phyloP scores from a whole-genome alignment of 2,797 vertebrate genomes.

The Rhadinocentrus ornatus region DNA sequence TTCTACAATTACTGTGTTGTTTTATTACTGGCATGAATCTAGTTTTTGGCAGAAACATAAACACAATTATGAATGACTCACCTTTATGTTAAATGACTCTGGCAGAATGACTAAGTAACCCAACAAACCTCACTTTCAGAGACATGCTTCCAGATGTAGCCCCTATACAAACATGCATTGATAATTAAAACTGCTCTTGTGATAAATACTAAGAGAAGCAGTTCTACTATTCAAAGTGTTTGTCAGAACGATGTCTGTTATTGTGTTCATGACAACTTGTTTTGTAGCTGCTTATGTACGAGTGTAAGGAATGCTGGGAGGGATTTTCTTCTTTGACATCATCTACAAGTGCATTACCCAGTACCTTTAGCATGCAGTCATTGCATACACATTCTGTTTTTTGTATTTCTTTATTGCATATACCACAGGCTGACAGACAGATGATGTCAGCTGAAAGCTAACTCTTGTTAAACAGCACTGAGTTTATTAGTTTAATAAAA shows the following conservation, averaged over 20 bases:
- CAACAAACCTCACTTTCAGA: background rate
- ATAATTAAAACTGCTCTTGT: slow-evolving; percentile 44
- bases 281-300: slow-evolving; percentile 15
- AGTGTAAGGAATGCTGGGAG: background rate
- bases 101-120: background rate
- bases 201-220: slow-evolving; percentile 44
- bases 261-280: slow-evolving; percentile 17
- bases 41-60: background rate
- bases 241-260: slow-evolving; percentile 7
- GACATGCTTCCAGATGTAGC: background rate
- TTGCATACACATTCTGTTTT: slow-evolving; percentile 14
- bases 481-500: slow-evolving; percentile 39
- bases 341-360: slow-evolving; percentile 9
- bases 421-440: slow-evolving; percentile 3
- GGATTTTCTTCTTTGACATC: slow-evolving; percentile 12
- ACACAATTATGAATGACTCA: background rate
- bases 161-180: slow-evolving; percentile 18
- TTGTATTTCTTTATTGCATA: slow-evolving; percentile 11
- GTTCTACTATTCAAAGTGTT: slow-evolving; percentile 25
- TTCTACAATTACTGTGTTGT: background rate
- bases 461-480: slow-evolving; percentile 31
- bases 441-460: slow-evolving; percentile 18
- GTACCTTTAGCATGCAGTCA: slow-evolving; percentile 9
- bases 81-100: background rate
- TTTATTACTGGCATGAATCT: background rate